These are phyloP conservation scores for Eulemur mongoz DNA, from an alignment of 2,797 vertebrate species.

Conservation along the genomic window DNA sequence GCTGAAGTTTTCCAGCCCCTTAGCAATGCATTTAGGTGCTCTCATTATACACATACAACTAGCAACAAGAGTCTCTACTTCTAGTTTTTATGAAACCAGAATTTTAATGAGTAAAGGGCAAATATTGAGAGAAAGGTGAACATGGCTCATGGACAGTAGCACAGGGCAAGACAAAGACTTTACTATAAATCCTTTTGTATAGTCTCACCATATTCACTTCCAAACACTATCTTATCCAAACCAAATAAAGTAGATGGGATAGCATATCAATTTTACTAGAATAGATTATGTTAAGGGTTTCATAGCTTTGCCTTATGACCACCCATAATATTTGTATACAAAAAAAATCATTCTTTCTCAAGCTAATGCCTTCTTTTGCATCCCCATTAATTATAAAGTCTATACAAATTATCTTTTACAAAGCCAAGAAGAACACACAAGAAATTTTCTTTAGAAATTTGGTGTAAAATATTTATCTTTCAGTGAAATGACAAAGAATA, in stretches of 20 bases:
- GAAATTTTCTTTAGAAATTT: neutral
- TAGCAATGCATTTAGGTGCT: neutral
- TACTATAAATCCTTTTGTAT: neutral
- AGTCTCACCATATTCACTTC: neutral
- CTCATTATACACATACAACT: neutral
- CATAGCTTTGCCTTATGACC: neutral
- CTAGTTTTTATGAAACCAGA: neutral
- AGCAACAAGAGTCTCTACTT: neutral
- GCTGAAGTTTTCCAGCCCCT: neutral
- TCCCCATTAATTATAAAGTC: constrained; percentile 7
- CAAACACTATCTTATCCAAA: neutral
- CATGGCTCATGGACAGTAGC: neutral
- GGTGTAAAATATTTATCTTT: constrained; percentile 26
- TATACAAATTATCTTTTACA: neutral
- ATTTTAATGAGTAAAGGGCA: neutral
- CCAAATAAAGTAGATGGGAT: neutral
- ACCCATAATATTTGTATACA: constrained; percentile 39
- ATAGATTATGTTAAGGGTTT: neutral
- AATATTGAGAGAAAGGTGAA: constrained; percentile 1
- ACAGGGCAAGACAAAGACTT: neutral
- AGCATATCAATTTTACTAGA: neutral
- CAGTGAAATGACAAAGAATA: constrained; percentile 7
- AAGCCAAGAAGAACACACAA: neutral
- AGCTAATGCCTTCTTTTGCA: constrained; percentile 7
- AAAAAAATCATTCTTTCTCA: constrained; percentile 7